Base-by-base conservation (phyloP, 2,113 vertebrate genomes). In the Hippocampus mohnikei region DNA sequence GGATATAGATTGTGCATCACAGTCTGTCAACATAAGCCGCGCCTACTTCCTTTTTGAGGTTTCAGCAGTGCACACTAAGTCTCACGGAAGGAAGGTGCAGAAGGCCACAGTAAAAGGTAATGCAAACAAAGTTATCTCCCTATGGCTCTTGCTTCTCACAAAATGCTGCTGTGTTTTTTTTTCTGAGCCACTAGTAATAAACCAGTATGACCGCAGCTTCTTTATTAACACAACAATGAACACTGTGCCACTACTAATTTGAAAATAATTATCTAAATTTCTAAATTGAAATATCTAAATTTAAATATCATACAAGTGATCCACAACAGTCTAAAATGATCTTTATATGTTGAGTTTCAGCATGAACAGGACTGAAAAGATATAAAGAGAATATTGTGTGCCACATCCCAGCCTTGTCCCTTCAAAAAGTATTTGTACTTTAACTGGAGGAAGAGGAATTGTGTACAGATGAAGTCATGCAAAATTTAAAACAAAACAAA, bases 71-170 rank as follows among this genome's bases (percentile, higher is more conserved):
- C 50, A 61, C 82, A 84, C 82, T 85, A 86, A 71, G 71, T 81
- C 74, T 81, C 70, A 40, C 62, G 52, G 52, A 8, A 87, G 75
- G 72, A 74, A 74, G 70, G 77, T 84, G 86, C 84, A 85, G 75
- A 62, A 66, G 37, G 84, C 90, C 88, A 83, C 90, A 91, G 84
- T 75, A 87, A 86, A 91, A 85, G 77, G 27, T 62, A 53, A 67
- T 56, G 82, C 84, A 87, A 85, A 86, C 75, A 78, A 7, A 44
- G 69, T 41, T 70, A 52, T 67, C 64, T 76, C 77, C 64, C 80
- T 66, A 70, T 66, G 65, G 62, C 41, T 67, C 16, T 23, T 3
- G 27, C 21, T 80, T 85, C 83, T 85, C 79, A 84, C 76, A 64
- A 78, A 77, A 27, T 0, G 59, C 4, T 71, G 68, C 87, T 87